phyloP scores from a whole-genome alignment of 1,140 invertebrate genomes.

The Melipona quadrifasciata region DNA sequence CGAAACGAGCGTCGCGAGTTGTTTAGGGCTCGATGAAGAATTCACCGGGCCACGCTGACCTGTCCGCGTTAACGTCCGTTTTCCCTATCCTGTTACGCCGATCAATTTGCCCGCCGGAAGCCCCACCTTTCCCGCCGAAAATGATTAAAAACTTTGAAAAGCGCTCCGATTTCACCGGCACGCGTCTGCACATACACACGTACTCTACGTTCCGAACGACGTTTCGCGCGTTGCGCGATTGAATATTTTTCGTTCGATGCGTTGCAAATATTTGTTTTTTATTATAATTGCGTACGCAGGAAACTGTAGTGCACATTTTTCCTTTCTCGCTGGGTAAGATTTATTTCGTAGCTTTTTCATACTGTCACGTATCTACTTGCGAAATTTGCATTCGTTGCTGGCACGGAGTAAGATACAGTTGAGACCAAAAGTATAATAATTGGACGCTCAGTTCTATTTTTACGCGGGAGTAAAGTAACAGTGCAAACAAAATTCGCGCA shows the following conservation, averaged over 20 bases:
- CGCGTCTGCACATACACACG: too few species aligned
- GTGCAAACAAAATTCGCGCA: too few species aligned
- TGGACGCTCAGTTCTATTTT: too few species aligned
- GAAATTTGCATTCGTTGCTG: too few species aligned
- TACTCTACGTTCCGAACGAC: background rate
- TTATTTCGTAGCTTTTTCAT: background rate
- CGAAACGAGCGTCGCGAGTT: conserved; percentile 27
- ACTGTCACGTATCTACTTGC: too few species aligned
- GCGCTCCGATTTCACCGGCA: background rate
- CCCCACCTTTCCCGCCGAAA: conserved; percentile 3
- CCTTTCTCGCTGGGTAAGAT: background rate
- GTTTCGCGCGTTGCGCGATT: background rate
- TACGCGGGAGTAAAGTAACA: too few species aligned
- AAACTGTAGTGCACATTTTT: background rate
- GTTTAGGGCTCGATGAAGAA: conserved; percentile 55
- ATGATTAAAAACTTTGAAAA: conserved; percentile 50
- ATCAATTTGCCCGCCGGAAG: conserved; percentile 30
- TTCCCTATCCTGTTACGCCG: conserved; percentile 40
- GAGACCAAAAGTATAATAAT: too few species aligned
- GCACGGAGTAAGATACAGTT: too few species aligned
- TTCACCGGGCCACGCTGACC: conserved; percentile 40
- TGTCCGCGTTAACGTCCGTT: conserved; percentile 18
- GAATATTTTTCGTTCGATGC: conserved; percentile 23
- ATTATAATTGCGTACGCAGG: background rate
- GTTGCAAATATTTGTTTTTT: background rate